A percentile compares a stretch with the other conserved stretches of the same genome.
Evolutionary conservation across 2,113 vertebrate genomes (phyloP).

Genomic region (Pituophis catenifer): DNA sequence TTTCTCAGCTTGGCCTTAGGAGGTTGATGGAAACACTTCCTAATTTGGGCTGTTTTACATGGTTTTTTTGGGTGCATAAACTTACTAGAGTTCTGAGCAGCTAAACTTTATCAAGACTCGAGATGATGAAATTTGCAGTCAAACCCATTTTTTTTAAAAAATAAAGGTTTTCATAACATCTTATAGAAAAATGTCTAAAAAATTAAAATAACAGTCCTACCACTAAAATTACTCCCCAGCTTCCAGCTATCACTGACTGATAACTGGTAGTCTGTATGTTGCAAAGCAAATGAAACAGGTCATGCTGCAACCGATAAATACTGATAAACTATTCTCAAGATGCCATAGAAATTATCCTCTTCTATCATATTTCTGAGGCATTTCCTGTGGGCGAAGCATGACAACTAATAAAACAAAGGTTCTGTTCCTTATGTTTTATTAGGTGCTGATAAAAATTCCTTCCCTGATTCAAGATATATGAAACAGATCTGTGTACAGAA

Average conservation of each 20-base stretch:
- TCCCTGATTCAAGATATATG: conserved; percentile 14
- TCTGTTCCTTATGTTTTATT: conserved; percentile 26
- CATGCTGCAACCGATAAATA: not conserved
- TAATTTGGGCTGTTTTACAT: not conserved
- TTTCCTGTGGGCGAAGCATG: conserved; percentile 8
- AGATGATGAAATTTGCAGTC: not conserved
- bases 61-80: not conserved
- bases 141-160: not conserved
- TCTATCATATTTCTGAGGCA: not conserved
- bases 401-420: conserved; percentile 28
- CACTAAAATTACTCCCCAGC: not conserved
- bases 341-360: not conserved
- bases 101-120: conserved; percentile 3
- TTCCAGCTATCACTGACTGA: not conserved
- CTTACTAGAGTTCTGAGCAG: not conserved
- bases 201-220: not conserved
- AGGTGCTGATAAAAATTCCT: conserved; percentile 25
- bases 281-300: not conserved
- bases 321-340: conserved; percentile 1
- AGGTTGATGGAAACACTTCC: not conserved
- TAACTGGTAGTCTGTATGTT: not conserved
- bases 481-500: conserved; percentile 2
- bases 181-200: not conserved
- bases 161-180: not conserved
- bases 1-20: not conserved